Percentiles rank a stretch among this genome's conserved stretches.
phyloP scores from a whole-genome alignment of 2,797 vertebrate genomes.

The Fistularia tabacaria region DNA sequence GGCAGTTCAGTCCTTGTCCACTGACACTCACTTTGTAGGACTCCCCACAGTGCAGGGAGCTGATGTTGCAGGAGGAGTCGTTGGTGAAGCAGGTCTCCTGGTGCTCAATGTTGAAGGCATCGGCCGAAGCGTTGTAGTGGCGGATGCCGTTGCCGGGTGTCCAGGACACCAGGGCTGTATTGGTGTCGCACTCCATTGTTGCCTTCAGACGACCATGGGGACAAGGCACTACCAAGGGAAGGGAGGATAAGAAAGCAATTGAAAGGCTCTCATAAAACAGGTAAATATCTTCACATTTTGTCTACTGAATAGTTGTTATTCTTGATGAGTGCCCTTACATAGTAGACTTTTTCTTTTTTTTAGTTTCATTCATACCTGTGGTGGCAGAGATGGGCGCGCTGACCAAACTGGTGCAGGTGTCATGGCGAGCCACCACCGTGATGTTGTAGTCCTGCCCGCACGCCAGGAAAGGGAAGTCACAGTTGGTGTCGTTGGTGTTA shows the following conservation, averaged over 20 bases:
- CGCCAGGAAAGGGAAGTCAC: conserved; percentile 51
- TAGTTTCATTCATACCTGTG: conserved; percentile 56
- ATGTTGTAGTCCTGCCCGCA: conserved; percentile 77
- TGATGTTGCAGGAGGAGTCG: conserved; percentile 63
- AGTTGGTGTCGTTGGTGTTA: conserved; percentile 49
- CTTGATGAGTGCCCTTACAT: not conserved
- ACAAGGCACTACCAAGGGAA: conserved; percentile 66
- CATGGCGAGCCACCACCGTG: conserved; percentile 55
- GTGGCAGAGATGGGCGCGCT: conserved; percentile 44
- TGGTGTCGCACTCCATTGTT: conserved; percentile 57
- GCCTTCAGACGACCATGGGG: conserved; percentile 45
- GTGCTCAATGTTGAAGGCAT: conserved; percentile 13
- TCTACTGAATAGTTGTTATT: not conserved
- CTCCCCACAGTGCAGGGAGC: conserved; percentile 61
- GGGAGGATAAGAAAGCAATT: not conserved
- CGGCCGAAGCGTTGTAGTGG: conserved; percentile 59
- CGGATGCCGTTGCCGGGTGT: conserved; percentile 58
- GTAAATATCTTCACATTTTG: not conserved
- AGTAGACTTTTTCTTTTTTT: no score
- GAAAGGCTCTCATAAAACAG: not conserved
- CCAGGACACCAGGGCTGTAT: conserved; percentile 71
- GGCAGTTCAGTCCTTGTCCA: conserved; percentile 61
- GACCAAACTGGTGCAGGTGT: conserved; percentile 53
- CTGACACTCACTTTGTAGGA: conserved; percentile 63
- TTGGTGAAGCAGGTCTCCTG: conserved; percentile 50